These are phyloP conservation scores for Adelosebastes latens DNA, from an alignment of 2,797 vertebrate genomes.

Conservation along the genomic window DNA sequence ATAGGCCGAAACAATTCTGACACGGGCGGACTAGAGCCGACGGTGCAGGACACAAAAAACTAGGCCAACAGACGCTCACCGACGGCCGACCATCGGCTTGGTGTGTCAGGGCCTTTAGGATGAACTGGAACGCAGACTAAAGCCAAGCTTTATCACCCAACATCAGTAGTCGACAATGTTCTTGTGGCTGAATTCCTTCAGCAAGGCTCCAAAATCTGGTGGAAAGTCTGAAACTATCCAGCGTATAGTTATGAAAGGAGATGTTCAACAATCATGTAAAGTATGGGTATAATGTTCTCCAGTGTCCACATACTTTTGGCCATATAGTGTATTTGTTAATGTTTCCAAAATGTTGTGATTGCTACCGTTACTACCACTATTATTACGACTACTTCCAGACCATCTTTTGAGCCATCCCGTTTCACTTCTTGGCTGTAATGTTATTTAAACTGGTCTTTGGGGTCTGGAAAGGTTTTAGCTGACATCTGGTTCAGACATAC, in stretches of 20 bases:
- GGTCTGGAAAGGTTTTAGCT: slow-evolving; percentile 12
- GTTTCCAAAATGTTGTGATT: neutral
- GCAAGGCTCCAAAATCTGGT: neutral
- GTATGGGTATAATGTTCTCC: neutral
- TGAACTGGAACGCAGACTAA: neutral
- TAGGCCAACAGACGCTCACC: too few species aligned
- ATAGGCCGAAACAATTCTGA: too few species aligned
- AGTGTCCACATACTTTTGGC: neutral
- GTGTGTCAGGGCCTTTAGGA: too few species aligned
- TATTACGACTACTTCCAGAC: neutral
- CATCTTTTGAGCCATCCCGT: neutral
- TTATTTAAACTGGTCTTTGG: slow-evolving; percentile 6
- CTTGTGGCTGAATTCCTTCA: neutral
- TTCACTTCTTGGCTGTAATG: neutral
- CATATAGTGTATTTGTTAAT: neutral
- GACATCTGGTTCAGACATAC: slow-evolving; percentile 17
- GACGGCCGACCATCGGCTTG: too few species aligned
- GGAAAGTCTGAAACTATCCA: neutral
- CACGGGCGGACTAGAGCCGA: too few species aligned
- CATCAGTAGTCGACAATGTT: neutral
- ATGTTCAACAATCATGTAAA: neutral
- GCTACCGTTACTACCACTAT: neutral
- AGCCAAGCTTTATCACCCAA: neutral
- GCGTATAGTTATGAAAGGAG: neutral
- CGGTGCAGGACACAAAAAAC: too few species aligned